Evolutionary conservation across 2,888 invertebrate genomes (phyloP).

Genomic region (Xylophagus ater): DNA sequence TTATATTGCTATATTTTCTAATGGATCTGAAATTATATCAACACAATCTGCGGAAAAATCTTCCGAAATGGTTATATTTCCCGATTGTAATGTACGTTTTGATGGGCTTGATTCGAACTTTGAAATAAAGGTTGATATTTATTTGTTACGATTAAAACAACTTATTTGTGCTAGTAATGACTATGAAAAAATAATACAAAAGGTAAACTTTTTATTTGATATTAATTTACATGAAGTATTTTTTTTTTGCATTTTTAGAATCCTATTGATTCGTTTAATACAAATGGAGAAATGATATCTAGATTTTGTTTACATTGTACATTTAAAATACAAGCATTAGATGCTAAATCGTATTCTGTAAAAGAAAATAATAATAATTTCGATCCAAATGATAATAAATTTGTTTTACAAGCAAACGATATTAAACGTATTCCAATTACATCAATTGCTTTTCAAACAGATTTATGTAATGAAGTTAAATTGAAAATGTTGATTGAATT

Average conservation of each 20-base stretch:
- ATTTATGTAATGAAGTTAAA: conserved; percentile 25
- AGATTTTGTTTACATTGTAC: conserved; percentile 34
- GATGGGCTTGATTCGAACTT: conserved; percentile 32
- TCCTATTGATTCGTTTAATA: conserved; percentile 18
- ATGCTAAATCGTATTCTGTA: conserved; percentile 29
- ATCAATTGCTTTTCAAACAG: conserved; percentile 24
- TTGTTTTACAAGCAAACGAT: conserved; percentile 27
- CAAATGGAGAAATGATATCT: conserved; percentile 28
- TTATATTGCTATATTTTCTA: conserved; percentile 34
- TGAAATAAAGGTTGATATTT: conserved; percentile 40
- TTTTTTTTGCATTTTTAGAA: background rate
- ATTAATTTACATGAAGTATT: background rate
- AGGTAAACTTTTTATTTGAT: conserved; percentile 2
- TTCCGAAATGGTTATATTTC: conserved; percentile 28
- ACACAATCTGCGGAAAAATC: conserved; percentile 33
- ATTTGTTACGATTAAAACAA: conserved; percentile 39
- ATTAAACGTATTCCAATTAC: conserved; percentile 24
- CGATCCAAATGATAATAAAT: conserved; percentile 17
- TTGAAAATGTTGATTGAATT: conserved; percentile 12
- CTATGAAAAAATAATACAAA: conserved; percentile 7
- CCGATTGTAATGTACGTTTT: conserved; percentile 34
- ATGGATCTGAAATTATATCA: conserved; percentile 30
- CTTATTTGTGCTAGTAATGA: conserved; percentile 16
- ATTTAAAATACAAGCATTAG: conserved; percentile 24
- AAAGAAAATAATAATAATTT: conserved; percentile 13